These are phyloP conservation scores for Oryzias celebensis DNA, from an alignment of 2,113 vertebrate species.

Conservation along the genomic window DNA sequence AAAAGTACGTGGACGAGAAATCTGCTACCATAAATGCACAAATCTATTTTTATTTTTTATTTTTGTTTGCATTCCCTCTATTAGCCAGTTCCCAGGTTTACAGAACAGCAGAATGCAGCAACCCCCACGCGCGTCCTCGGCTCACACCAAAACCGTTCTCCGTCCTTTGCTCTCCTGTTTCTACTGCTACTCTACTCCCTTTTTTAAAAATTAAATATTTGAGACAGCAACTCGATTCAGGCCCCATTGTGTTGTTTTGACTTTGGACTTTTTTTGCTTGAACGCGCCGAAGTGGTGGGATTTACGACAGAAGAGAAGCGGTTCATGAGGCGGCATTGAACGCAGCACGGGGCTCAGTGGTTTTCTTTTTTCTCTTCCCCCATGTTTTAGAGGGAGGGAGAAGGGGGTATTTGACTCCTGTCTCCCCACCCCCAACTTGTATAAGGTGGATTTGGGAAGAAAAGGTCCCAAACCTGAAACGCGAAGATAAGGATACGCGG, in stretches of 20 bases:
- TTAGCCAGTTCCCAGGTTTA: too few relatives aligned
- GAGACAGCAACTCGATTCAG: slow-evolving; percentile 2
- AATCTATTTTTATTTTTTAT: too few relatives aligned
- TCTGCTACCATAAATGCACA: too few relatives aligned
- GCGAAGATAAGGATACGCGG: slow-evolving; percentile 63
- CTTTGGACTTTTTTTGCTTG: slow-evolving; percentile 19
- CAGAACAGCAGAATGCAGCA: too few relatives aligned
- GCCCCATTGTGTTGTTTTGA: slow-evolving; percentile 15
- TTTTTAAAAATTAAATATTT: slow-evolving; percentile 12
- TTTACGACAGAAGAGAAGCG: slow-evolving; percentile 24
- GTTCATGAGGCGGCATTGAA: slow-evolving; percentile 57
- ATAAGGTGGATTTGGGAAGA: slow-evolving; percentile 67
- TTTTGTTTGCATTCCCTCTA: too few relatives aligned
- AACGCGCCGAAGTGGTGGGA: slow-evolving; percentile 37
- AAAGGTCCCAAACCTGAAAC: slow-evolving; percentile 63
- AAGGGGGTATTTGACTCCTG: slow-evolving; percentile 61
- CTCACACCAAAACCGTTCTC: not conserved
- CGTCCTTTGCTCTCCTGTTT: not conserved
- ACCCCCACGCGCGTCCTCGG: too few relatives aligned
- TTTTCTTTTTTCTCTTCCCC: slow-evolving; percentile 6
- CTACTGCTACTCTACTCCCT: slow-evolving; percentile 3
- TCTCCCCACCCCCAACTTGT: slow-evolving; percentile 70
- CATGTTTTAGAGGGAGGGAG: slow-evolving; percentile 25
- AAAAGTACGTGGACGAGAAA: too few relatives aligned
- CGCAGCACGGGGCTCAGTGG: slow-evolving; percentile 57